Evolutionary conservation across 2,797 vertebrate species (phyloP), one percentile per base, ranked within the genome.

Genomic region (Falco rusticolus): DNA sequence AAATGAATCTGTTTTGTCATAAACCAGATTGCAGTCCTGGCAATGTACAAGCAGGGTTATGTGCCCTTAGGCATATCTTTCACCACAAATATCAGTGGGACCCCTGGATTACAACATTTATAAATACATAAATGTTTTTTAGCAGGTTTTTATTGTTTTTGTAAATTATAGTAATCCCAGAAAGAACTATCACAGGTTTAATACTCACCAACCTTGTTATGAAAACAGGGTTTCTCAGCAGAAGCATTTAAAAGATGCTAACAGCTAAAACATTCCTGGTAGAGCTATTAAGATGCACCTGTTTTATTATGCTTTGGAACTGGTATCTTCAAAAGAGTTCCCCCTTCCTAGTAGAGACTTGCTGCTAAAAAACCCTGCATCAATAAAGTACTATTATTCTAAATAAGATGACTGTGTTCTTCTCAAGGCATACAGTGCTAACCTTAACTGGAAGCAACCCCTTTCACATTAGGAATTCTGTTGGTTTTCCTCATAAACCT

Each of bases 1-100:
- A 98, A 98, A 99, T 99, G 98, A 98, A 98, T 99, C 98, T 98
- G 98, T 98, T 98, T 98, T 98, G 99, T 99, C 99, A 99, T 98
- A 98, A 98, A 98, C 98, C 98, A 98, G 98, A 99, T 98, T 98
- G 98, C 98, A 98, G 98, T 98, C 98, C 98, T 98, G 98, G 97
- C 98, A 97, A 97, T 97, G 97, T 97, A 98, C 97, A 98, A 97
- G 97, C 90, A 96, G 97, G 98, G 97, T 98, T 98, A 98, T 98
- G 97, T 98, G 98, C 99, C 99, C 99, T 98, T 98, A 98, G 99
- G 99, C 99, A 98, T 98, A 98, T 98, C 97, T 98, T 98, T 95
- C 97, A 98, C 98, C 98, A 98, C 98, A 98, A 99, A 98, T 98
- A 99, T 99, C 98, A 98, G 98, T 98, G 98, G 98, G 98, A 99